Evolutionary conservation across 2,797 vertebrate genomes (phyloP).

Genomic region (Helostoma temminkii): DNA sequence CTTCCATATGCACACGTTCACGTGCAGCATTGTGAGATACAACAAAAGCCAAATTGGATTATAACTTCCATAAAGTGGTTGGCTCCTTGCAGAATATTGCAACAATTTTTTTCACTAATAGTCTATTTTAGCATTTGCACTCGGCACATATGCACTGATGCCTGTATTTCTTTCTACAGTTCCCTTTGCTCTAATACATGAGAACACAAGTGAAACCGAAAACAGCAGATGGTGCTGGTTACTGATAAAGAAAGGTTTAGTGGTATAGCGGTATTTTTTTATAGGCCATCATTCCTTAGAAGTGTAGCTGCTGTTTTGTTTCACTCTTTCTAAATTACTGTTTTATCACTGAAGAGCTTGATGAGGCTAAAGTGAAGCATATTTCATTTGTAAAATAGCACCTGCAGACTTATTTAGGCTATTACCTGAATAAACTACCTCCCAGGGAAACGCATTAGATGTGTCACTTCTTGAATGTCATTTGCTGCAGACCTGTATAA

Average conservation of each 20-base stretch:
- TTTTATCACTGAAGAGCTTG: slow-evolving; percentile 37
- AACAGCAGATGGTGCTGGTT: slow-evolving; percentile 28
- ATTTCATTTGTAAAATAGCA: slow-evolving; percentile 43
- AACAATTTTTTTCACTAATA: background rate
- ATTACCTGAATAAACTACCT: slow-evolving; percentile 48
- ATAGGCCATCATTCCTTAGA: slow-evolving; percentile 27
- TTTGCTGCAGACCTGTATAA: slow-evolving; percentile 37
- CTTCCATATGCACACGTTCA: slow-evolving; percentile 23
- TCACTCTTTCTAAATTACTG: slow-evolving; percentile 26
- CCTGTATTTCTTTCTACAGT: background rate
- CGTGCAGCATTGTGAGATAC: slow-evolving; percentile 23
- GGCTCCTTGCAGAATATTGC: slow-evolving; percentile 7
- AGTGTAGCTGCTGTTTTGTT: slow-evolving; percentile 22
- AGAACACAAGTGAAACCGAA: background rate
- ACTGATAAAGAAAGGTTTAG: slow-evolving; percentile 18
- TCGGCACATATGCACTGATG: background rate
- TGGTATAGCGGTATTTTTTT: slow-evolving; percentile 16
- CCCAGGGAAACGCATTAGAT: slow-evolving; percentile 40
- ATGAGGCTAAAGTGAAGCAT: slow-evolving; percentile 37
- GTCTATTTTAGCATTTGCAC: background rate
- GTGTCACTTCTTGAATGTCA: slow-evolving; percentile 58
- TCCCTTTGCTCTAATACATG: background rate
- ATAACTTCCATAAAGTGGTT: slow-evolving; percentile 35
- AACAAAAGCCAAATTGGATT: slow-evolving; percentile 36
- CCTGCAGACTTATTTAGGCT: slow-evolving; percentile 38